Evolutionary conservation across 2,888 invertebrate species (phyloP), one percentile per base, ranked within the genome.

Genomic region (Cylloceria caligata): DNA sequence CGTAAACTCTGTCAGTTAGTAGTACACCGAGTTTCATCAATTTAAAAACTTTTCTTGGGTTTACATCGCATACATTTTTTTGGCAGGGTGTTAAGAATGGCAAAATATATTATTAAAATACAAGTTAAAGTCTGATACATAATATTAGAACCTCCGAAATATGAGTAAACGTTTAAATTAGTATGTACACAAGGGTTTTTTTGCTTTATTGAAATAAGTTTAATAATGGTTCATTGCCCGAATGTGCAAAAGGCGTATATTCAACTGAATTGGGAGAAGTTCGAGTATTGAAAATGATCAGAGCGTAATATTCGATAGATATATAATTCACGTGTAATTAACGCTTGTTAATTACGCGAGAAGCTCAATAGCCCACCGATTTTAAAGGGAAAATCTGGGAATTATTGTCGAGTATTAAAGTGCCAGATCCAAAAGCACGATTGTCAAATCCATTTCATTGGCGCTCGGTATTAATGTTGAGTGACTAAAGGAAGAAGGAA

Each of bases 361-460:
- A n/a, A 64, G 64, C 36, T 42, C n/a, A 42, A 64, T 64, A 42
- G 64, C 60, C 57, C 16, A 6, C 9, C 19, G 9, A 34, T 60
- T 34, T 36, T 16, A 34, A 60, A 60, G 34, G 36, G 9, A 19
- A 13, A 19, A 3, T 7, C 34, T 60, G 60, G 7, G 36, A 60
- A 60, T 60, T 36, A 60, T 60, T 16, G 60, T 19, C 60, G 34
- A 34, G 60, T 9, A 16, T 19, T 34, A 60, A 60, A 60, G 60
- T 60, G 60, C 34, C 34, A n/a, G 34, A 9, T 19, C 36, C 34
- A 34, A 64, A 64, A 64, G 64, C 24, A n/a, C 11, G 64, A 21
- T 39, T 60, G 60, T 60, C 60, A 60, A 34, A 60, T 34, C 60
- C 60, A 34, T 60, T 60, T 36, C 30, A 19, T 16, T 19, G 16